Base-by-base conservation (phyloP, 1,140 invertebrate genomes). In the Ceratosolen fusciceps region DNA sequence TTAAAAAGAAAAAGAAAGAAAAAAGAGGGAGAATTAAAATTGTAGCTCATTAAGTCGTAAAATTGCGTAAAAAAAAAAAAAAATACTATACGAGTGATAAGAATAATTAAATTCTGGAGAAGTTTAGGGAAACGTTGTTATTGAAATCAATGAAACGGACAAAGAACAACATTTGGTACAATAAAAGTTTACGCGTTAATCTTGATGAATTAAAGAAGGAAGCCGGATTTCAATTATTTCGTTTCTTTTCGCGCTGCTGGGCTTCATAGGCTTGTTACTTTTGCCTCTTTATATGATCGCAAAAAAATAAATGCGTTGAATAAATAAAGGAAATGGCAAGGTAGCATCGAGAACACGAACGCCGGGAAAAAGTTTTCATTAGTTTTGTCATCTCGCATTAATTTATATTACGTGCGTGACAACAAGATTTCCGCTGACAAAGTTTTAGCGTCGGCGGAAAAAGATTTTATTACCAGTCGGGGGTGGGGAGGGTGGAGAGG, bases 121-220 rank as follows among this genome's bases (percentile, higher is more conserved):
- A 47, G 24, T 31, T 68, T 68, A 10, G 4, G 21, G 54, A 65
- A 76, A 82, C 47, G 58, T 60, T 65, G 76, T 82, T 72, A 31
- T 49, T 34, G 24, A 34, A n/a, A n/a, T n/a, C 54, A 72, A 72
- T 72, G 0, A 54, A 72, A 72, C 54, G 52, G 70, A 54, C 70
- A 72, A 12, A 14, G 70, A 29, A 26, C 5, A n/a, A 47, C 12
- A 10, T 21, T 24, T 68, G 43, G 9, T 26, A 2, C 37, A 43
- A 37, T 31, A 37, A 5, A 67, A 67, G n/a, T 39, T 47, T 77
- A 49, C 58, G 65, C 70, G 80, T 80, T 80, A 77, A 73, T 81
- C 77, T 82, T 56, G 52, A 81, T 82, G 65, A 82, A 81, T 82
- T 78, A 77, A 56, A 62, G 70, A 78, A 12, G 24, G 26, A 56